Percentiles rank a stretch among this genome's conserved stretches.
phyloP scores from a whole-genome alignment of 2,113 vertebrate species.

The Trachemys scripta region DNA sequence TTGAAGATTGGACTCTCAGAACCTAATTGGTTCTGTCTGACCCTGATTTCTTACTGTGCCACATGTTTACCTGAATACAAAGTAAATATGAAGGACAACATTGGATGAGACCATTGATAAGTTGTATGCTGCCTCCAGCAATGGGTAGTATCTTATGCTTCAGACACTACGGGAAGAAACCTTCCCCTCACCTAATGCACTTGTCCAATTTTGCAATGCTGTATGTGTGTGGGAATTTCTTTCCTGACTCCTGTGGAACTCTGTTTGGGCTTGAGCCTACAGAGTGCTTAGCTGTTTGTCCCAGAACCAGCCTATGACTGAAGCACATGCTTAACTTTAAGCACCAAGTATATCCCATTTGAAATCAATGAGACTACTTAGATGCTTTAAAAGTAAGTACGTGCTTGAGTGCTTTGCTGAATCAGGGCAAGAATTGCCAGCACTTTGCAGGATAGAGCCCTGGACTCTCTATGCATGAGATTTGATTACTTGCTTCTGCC shows the following conservation, averaged over 20 bases:
- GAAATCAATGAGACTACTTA: background rate
- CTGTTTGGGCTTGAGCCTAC: background rate
- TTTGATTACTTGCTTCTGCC: background rate
- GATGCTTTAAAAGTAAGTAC: background rate
- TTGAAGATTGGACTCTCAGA: background rate
- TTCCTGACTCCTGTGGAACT: background rate
- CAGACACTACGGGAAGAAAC: background rate
- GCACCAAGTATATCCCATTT: background rate
- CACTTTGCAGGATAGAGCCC: constrained; percentile 2
- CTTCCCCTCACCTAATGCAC: accelerated
- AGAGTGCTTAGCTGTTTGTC: background rate
- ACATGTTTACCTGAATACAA: background rate
- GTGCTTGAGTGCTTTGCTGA: accelerated
- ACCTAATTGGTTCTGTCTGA: constrained; percentile 35
- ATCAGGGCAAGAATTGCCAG: accelerated
- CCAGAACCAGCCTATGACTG: accelerated
- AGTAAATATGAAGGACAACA: accelerated
- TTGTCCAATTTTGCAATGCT: background rate
- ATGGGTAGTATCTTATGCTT: background rate
- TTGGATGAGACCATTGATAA: accelerated
- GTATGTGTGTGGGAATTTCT: background rate
- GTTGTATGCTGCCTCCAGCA: background rate
- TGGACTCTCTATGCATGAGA: constrained; percentile 14
- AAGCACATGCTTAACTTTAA: background rate
- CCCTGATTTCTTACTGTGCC: background rate